These are phyloP conservation scores for Patagioenas fasciata DNA, from an alignment of 2,113 vertebrate genomes.

Conservation along the genomic window DNA sequence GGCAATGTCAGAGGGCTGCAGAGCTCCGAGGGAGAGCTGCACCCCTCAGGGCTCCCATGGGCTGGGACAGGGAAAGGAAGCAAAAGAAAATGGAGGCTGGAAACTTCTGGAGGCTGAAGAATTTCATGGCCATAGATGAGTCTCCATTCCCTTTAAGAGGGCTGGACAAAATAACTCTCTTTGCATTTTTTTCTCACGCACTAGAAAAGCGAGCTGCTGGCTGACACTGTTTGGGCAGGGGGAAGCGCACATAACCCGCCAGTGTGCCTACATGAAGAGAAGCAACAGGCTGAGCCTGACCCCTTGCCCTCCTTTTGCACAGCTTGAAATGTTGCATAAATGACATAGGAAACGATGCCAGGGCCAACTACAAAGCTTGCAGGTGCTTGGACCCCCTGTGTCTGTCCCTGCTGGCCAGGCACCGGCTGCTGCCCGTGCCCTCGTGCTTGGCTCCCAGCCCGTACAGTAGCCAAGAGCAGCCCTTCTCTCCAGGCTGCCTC, in stretches of 20 bases:
- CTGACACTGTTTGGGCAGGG: not conserved
- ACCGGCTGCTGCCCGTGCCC: not conserved
- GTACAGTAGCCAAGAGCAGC: accelerated
- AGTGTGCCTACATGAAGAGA: accelerated
- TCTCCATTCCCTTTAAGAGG: not conserved
- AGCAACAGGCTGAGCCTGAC: not conserved
- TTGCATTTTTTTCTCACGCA: not conserved
- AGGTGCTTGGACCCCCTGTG: not conserved
- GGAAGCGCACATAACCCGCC: not conserved
- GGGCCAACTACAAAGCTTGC: accelerated
- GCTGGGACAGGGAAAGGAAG: not conserved
- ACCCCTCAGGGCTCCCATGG: not conserved
- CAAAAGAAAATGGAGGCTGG: not conserved
- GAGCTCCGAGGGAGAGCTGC: not conserved
- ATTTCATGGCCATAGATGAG: not conserved
- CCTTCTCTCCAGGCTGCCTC: not conserved
- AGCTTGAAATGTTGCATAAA: not conserved
- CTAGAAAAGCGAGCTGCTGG: not conserved
- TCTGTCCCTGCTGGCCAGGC: accelerated
- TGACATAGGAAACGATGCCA: accelerated
- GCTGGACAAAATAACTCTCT: not conserved
- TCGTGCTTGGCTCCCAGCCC: not conserved
- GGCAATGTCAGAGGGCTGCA: not conserved
- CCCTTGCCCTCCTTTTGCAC: not conserved
- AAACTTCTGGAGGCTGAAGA: not conserved